These are phyloP conservation scores for Gallinago solitaria DNA, from an alignment of 2,797 vertebrate genomes.

Conservation along the genomic window DNA sequence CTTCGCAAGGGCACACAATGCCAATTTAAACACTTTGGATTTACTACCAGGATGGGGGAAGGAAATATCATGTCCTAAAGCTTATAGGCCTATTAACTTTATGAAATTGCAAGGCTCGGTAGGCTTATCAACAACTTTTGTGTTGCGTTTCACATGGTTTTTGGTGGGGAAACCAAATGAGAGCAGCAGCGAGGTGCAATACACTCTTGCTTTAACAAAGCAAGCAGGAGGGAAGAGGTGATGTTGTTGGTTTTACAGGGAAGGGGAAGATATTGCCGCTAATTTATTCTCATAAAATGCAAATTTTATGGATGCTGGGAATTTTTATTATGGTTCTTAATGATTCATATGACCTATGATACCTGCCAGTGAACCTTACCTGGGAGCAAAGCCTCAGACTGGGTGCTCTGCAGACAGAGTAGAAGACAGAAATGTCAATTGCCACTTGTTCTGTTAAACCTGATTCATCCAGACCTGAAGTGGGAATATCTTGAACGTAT, in stretches of 20 bases:
- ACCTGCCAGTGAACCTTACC: not conserved
- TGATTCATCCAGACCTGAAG: conserved; percentile 2
- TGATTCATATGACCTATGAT: not conserved
- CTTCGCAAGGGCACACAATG: not conserved
- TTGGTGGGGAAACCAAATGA: not conserved
- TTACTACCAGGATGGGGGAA: not conserved
- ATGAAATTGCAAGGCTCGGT: not conserved
- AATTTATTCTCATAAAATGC: not conserved
- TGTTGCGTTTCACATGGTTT: not conserved
- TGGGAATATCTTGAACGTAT: not conserved
- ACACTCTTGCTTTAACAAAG: not conserved
- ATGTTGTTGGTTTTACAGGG: not conserved
- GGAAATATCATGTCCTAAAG: not conserved
- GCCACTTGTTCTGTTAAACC: conserved; percentile 39
- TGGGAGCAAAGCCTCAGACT: not conserved
- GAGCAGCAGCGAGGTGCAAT: not conserved
- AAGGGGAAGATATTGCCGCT: not conserved
- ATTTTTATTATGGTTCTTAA: not conserved
- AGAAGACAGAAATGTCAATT: conserved; percentile 55
- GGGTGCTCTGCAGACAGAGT: conserved; percentile 18
- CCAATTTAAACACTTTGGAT: not conserved
- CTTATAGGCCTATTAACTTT: not conserved
- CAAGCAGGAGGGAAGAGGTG: not conserved
- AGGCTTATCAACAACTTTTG: not conserved
- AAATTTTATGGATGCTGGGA: not conserved